Evolutionary conservation across 2,888 invertebrate genomes (phyloP).

Genomic region (Endomychus coccineus): DNA sequence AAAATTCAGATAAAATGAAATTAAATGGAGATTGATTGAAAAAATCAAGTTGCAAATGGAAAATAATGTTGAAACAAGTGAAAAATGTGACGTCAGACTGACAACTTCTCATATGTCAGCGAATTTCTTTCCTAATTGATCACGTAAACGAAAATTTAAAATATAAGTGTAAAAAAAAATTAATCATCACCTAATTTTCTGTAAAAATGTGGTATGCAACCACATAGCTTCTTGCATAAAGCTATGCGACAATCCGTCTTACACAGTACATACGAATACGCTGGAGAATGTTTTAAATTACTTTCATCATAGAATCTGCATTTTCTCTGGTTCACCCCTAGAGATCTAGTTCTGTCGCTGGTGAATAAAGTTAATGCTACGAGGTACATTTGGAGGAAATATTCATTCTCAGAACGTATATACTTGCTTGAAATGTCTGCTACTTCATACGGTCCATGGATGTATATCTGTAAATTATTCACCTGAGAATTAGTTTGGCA

Average conservation of each 20-base stretch:
- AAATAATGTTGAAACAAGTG: no score
- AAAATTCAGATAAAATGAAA: slow-evolving; percentile 8
- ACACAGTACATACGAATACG: slow-evolving; percentile 64
- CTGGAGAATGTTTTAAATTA: slow-evolving; percentile 55
- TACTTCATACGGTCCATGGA: slow-evolving; percentile 62
- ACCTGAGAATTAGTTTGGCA: no score
- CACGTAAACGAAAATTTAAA: no score
- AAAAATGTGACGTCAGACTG: no score
- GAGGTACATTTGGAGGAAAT: slow-evolving; percentile 37
- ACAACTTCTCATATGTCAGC: no score
- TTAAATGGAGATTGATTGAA: no score
- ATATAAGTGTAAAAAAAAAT: no score
- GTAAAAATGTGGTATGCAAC: slow-evolving; percentile 69
- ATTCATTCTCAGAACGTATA: slow-evolving; percentile 33
- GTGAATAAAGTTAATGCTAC: slow-evolving; percentile 38
- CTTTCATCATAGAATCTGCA: slow-evolving; percentile 64
- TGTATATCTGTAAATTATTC: slow-evolving; percentile 49
- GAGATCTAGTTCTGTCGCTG: slow-evolving; percentile 32
- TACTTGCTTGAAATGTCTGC: slow-evolving; percentile 55
- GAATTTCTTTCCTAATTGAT: no score
- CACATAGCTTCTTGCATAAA: slow-evolving; percentile 54
- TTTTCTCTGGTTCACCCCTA: slow-evolving; percentile 58
- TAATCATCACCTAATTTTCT: slow-evolving; percentile 51
- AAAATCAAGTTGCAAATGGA: no score
- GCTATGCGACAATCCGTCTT: slow-evolving; percentile 63